These are phyloP conservation scores for Macrosiphum euphorbiae DNA, from an alignment of 2,888 invertebrate species.

Conservation along the genomic window DNA sequence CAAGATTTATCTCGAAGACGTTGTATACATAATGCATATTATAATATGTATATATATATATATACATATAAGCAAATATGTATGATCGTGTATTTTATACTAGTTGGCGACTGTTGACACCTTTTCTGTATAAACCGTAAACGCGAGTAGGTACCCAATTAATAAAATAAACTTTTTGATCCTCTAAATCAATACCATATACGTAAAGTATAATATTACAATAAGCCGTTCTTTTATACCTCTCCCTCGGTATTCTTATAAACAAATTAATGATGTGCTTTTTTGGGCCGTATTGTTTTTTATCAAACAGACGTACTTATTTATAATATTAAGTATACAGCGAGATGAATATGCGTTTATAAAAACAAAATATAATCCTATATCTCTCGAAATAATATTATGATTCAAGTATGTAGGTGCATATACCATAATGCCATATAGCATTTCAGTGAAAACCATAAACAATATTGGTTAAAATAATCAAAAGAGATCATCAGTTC, in stretches of 20 bases:
- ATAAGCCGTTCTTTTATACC: background rate
- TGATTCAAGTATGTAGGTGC: background rate
- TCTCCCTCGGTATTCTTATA: background rate
- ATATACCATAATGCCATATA: background rate
- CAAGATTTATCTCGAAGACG: slow-evolving; percentile 17
- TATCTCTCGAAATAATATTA: background rate
- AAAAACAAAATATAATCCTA: background rate
- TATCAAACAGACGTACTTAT: background rate
- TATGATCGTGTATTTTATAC: background rate
- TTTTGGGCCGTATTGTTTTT: background rate
- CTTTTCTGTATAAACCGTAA: background rate
- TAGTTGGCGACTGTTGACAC: slow-evolving; percentile 15
- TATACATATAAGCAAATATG: no score
- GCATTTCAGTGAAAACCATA: no score
- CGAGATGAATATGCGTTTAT: background rate
- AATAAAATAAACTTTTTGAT: slow-evolving; percentile 17
- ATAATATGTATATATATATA: background rate
- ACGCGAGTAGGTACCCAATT: background rate
- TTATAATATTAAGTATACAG: background rate
- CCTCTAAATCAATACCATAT: background rate
- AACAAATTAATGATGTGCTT: background rate
- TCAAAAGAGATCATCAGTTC: background rate
- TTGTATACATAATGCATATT: background rate
- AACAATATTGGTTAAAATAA: background rate
- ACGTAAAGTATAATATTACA: background rate